Evolutionary conservation across 1,140 invertebrate genomes (phyloP), one percentile per base, ranked within the genome.

Genomic region (Nixonia krombeini): DNA sequence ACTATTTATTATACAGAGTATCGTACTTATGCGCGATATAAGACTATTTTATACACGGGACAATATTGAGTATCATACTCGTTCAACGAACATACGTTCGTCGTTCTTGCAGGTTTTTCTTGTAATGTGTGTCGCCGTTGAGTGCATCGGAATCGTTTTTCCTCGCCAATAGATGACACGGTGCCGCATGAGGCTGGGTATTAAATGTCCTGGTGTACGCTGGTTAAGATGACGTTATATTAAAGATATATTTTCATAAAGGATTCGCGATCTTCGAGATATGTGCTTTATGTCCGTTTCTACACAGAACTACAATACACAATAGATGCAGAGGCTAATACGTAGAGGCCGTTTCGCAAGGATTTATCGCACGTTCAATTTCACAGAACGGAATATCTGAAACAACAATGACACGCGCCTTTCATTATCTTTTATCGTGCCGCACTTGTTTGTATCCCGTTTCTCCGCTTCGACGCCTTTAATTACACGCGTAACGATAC

Each of bases 11-110:
- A 67, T 57, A 50, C 28, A 56, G 47, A 37, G 21, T 12, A 29
- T 40, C 38, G 50, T 44, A 31, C 50, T 49, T 55, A 33, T 28
- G 51, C 47, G 45, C 45, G 31, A 23, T n/a, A n/a, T n/a, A 51
- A 51, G 21, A 56, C 55, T 44, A 51, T 67, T 67, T 67, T 67
- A 67, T 61, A 56, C 33, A 38, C 40, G 51, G 45, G 46, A 67
- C 64, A 61, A 67, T 67, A 67, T 67, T 56, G 51, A 67, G 61
- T 67, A 67, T 67, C 64, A 67, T 50, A 61, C 64, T 67, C 55
- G 56, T 51, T 55, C 56, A 26, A 49, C 15, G 56, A 10, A 55
- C 37, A 55, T 16, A 28, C 35, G 28, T 41, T 18, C 47, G 40
- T 29, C 40, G 18, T 66, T 59, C 42, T 65, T 15, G 42, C 52